phyloP scores from a whole-genome alignment of 2,888 invertebrate species.

The Campoplex capitator region DNA sequence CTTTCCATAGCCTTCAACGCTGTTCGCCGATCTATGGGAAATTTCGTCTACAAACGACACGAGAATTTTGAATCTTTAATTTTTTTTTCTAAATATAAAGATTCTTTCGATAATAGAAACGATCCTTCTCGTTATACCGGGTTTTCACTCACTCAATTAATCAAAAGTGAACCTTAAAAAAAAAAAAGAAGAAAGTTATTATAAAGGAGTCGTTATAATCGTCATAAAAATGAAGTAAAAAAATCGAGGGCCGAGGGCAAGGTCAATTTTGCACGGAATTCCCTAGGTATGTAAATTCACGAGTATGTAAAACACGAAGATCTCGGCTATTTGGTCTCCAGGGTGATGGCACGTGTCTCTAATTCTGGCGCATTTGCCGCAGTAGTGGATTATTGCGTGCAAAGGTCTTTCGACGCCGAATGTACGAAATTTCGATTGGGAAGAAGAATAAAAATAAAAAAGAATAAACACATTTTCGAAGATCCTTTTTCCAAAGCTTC shows the following conservation, averaged over 20 bases:
- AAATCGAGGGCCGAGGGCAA: background rate
- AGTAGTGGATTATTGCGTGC: constrained; percentile 27
- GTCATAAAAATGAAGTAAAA: background rate
- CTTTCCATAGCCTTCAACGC: constrained; percentile 14
- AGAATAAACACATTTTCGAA: background rate
- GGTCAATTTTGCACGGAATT: background rate
- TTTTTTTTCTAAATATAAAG: background rate
- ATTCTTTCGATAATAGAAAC: background rate
- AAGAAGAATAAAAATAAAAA: background rate
- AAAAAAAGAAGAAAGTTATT: background rate
- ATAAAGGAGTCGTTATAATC: background rate
- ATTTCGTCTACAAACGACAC: background rate
- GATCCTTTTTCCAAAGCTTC: background rate
- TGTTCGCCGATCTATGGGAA: background rate
- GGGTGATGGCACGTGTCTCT: constrained; percentile 52
- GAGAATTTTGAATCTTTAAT: background rate
- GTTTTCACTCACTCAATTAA: background rate
- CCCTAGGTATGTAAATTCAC: background rate
- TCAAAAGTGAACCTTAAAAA: background rate
- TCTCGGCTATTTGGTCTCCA: constrained; percentile 49
- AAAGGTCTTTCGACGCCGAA: background rate
- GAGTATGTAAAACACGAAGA: constrained; percentile 18
- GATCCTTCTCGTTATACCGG: background rate
- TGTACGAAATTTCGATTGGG: background rate
- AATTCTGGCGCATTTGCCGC: constrained; percentile 54